Percentiles rank a stretch among this genome's conserved stretches.
phyloP scores from a whole-genome alignment of 2,888 invertebrate genomes.

The Ochropleura leucogaster region DNA sequence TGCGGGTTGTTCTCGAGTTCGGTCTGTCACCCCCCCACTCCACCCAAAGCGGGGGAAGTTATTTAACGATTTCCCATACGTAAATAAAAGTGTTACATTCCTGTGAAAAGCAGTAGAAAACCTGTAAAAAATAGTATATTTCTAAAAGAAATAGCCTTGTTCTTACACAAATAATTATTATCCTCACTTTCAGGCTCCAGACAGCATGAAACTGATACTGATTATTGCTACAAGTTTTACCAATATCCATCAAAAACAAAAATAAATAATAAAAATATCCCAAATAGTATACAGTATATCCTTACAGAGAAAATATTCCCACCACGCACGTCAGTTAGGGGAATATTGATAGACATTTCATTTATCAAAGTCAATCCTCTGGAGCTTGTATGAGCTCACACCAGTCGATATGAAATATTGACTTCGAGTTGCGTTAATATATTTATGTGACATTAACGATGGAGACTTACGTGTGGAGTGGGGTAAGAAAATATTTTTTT shows the following conservation, averaged over 20 bases:
- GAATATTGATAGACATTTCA: slow-evolving; percentile 44
- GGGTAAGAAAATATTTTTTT: neutral
- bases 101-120: neutral
- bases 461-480: neutral
- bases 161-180: neutral
- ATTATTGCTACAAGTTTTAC: neutral
- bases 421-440: slow-evolving; percentile 36
- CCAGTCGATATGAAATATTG: slow-evolving; percentile 42
- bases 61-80: too few relatives aligned
- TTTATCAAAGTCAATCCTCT: slow-evolving; percentile 50
- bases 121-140: too few relatives aligned
- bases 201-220: neutral
- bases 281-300: slow-evolving; percentile 27
- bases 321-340: slow-evolving; percentile 17
- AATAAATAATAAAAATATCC: neutral
- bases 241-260: neutral
- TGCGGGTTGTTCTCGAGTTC: too few relatives aligned
- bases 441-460: slow-evolving; percentile 40
- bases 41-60: too few relatives aligned
- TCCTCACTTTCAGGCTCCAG: neutral
- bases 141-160: neutral
- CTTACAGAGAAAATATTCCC: slow-evolving; percentile 27
- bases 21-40: too few relatives aligned
- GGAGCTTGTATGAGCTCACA: slow-evolving; percentile 11
- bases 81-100: too few relatives aligned